phyloP scores from a whole-genome alignment of 2,113 vertebrate genomes.

The Bettongia penicillata region DNA sequence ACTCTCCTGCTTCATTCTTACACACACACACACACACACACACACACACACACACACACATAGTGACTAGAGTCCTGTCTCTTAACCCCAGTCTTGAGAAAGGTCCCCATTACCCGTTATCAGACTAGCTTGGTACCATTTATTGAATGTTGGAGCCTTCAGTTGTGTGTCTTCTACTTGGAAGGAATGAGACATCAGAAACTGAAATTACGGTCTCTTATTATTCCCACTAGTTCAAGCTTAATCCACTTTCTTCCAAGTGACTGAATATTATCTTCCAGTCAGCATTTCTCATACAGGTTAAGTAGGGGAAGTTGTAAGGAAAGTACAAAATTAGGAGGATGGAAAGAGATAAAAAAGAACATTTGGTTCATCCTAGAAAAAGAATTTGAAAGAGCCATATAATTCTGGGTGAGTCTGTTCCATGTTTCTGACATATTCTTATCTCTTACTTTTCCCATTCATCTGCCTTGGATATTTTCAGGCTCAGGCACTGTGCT shows the following conservation, averaged over 20 bases:
- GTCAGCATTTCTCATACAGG: background rate
- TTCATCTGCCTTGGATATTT: background rate
- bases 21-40: background rate
- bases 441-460: background rate
- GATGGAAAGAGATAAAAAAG: background rate
- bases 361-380: background rate
- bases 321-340: background rate
- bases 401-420: background rate
- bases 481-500: background rate
- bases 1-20: background rate
- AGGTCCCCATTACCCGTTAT: background rate
- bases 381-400: background rate
- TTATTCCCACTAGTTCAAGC: too few relatives aligned
- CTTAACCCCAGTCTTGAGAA: too few relatives aligned
- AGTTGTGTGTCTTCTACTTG: background rate
- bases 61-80: too few relatives aligned
- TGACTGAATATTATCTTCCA: background rate
- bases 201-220: background rate
- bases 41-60: background rate
- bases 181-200: background rate
- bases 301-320: background rate
- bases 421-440: background rate
- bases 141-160: background rate
- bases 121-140: background rate
- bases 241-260: background rate